Evolutionary conservation across 2,797 vertebrate species (phyloP), one percentile per base, ranked within the genome.

Genomic region (Danio kyathit): DNA sequence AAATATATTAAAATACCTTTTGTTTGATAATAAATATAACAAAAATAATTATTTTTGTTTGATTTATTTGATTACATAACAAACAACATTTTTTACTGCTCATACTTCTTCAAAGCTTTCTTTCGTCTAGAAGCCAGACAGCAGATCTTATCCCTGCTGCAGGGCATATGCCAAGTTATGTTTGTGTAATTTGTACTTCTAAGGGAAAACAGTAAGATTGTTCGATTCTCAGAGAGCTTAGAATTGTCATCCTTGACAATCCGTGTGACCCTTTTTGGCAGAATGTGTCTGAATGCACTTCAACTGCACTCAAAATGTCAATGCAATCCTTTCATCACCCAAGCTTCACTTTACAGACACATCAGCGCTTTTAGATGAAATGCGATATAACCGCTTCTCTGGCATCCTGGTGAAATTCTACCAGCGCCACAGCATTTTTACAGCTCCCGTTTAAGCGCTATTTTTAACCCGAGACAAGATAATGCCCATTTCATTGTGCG

Each of bases 401-500:
- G 64, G 41, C 80, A 60, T 21, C 29, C 44, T 59, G 21, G 12
- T 43, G 7, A 44, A 74, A 44, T 56, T 48, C 56, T 46, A 63
- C 11, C 38, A 57, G 67, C n/a, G 51, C 38, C 38, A 21, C 16
- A 40, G 21, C 19, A 66, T 49, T 72, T 63, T 44, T 59, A 61
- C 43, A 65, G 72, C 70, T 71, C 21, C 64, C 48, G 12, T 70
- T 43, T 63, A 41, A 6, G 14, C 44, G 60, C 66, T 86, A 85
- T 85, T 85, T 86, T 74, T 83, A 83, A 64, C 77, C 21, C 7
- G 66, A 66, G 65, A 85, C 72, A 63, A 69, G 63, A 64, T 16
- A 78, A 69, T 11, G 54, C 21, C 38, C 61, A 48, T 84, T 76
- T 79, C n/a, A 84, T 79, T 63, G 44, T 64, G 71, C 63, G 80